These are phyloP conservation scores for Hirtodrosophila confusa DNA, from an alignment of 2,888 invertebrate genomes.

Conservation along the genomic window DNA sequence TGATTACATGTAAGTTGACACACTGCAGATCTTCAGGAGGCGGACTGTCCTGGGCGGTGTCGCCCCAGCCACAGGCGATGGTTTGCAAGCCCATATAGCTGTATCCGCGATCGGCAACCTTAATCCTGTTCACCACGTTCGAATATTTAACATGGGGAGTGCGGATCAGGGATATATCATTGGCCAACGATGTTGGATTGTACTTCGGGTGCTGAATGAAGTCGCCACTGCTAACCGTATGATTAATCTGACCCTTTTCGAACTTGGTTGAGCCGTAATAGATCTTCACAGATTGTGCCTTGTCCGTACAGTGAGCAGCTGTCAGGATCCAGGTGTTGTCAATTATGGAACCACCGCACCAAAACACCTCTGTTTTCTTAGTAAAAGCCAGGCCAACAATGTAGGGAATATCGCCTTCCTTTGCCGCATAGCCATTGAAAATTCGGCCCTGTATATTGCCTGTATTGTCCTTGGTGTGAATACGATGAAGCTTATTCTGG, in stretches of 20 bases:
- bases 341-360: conserved; percentile 67
- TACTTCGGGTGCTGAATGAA: conserved; percentile 32
- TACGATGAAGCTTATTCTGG: neutral
- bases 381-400: conserved; percentile 48
- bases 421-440: conserved; percentile 45
- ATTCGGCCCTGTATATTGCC: conserved; percentile 38
- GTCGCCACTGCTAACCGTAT: conserved; percentile 14
- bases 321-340: conserved; percentile 52
- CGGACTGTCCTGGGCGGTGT: conserved; percentile 39
- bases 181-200: neutral
- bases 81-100: too few relatives aligned
- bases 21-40: conserved; percentile 70
- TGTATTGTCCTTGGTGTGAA: neutral
- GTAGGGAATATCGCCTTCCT: conserved; percentile 48
- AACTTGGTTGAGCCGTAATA: conserved; percentile 36
- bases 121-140: conserved; percentile 16
- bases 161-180: conserved; percentile 46
- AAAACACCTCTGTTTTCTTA: neutral
- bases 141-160: conserved; percentile 43
- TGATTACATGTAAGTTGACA: conserved; percentile 50
- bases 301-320: conserved; percentile 59
- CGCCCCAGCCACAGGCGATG: conserved; percentile 66
- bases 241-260: conserved; percentile 5
- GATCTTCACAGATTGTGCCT: conserved; percentile 20
- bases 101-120: conserved; percentile 21